A percentile compares a stretch with the other conserved stretches of the same genome.
These are phyloP conservation scores for Sciurus vulgaris DNA, from an alignment of 2,797 vertebrate genomes.

Conservation along the genomic window DNA sequence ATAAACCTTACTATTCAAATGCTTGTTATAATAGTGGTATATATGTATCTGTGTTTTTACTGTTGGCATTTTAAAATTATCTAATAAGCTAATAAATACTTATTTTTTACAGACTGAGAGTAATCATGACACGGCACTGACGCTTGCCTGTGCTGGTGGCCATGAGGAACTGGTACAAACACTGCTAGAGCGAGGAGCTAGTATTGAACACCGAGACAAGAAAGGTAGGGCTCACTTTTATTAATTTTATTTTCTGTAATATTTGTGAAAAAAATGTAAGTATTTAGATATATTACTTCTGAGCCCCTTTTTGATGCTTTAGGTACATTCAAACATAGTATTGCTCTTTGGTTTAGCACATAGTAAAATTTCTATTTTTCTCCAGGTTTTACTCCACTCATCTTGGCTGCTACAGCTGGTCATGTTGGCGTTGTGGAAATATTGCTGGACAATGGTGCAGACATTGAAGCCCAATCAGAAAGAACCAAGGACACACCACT, in stretches of 20 bases:
- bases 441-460: conserved; percentile 91
- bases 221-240: conserved; percentile 85
- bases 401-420: conserved; percentile 91
- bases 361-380: conserved; percentile 67
- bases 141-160: conserved; percentile 91
- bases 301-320: conserved; percentile 8
- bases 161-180: conserved; percentile 92
- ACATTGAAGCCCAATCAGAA: conserved; percentile 92
- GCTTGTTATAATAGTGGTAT: not conserved
- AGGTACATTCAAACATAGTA: not conserved
- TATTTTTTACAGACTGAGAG: conserved; percentile 89
- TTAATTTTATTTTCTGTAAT: not conserved
- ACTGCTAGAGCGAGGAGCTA: conserved; percentile 90
- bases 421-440: conserved; percentile 92
- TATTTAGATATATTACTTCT: not conserved
- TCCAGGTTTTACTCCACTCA: conserved; percentile 92
- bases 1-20: not conserved
- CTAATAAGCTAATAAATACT: conserved; percentile 54
- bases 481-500: conserved; percentile 92
- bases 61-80: conserved; percentile 11
- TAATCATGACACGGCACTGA: conserved; percentile 91
- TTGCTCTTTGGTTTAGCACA: conserved; percentile 46
- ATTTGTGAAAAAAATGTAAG: not conserved
- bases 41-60: not conserved
- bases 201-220: conserved; percentile 92